Percentiles rank a stretch among this genome's conserved stretches.
These are phyloP conservation scores for Capreolus pygargus DNA, from an alignment of 2,113 vertebrate genomes.

Conservation along the genomic window DNA sequence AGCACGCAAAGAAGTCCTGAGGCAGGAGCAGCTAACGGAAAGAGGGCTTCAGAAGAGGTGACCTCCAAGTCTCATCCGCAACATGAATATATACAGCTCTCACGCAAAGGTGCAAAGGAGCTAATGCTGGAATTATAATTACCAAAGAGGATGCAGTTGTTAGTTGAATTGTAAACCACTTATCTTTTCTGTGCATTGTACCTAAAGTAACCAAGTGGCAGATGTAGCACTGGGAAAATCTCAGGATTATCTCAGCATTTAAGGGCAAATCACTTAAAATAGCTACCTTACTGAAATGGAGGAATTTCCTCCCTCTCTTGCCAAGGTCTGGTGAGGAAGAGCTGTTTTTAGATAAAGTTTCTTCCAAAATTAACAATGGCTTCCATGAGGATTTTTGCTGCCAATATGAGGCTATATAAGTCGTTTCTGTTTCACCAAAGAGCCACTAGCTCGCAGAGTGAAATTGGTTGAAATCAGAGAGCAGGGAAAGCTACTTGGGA, in stretches of 20 bases:
- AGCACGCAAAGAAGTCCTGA: neutral
- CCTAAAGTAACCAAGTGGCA: constrained; percentile 55
- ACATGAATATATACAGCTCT: neutral
- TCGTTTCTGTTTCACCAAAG: neutral
- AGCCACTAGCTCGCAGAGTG: constrained; percentile 13
- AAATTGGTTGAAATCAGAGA: constrained; percentile 31
- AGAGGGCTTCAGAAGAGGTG: neutral
- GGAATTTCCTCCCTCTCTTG: constrained; percentile 55
- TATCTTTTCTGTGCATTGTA: constrained; percentile 8
- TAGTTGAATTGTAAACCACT: constrained; percentile 26
- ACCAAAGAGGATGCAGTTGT: neutral
- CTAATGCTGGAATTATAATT: neutral
- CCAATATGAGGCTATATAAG: constrained; percentile 40
- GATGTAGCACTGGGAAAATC: constrained; percentile 51
- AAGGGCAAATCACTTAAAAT: constrained; percentile 69
- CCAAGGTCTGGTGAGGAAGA: constrained; percentile 53
- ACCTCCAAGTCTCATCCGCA: neutral
- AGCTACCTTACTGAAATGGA: constrained; percentile 48
- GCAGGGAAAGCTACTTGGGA: neutral
- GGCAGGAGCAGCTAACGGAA: neutral
- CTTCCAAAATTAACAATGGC: constrained; percentile 71
- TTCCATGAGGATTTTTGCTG: constrained; percentile 52
- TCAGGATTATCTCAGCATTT: constrained; percentile 63
- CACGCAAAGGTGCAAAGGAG: neutral
- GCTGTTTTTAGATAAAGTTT: constrained; percentile 64